Evolutionary conservation across 1,140 invertebrate genomes (phyloP), one percentile per base, ranked within the genome.

Genomic region (Maniola jurtina): DNA sequence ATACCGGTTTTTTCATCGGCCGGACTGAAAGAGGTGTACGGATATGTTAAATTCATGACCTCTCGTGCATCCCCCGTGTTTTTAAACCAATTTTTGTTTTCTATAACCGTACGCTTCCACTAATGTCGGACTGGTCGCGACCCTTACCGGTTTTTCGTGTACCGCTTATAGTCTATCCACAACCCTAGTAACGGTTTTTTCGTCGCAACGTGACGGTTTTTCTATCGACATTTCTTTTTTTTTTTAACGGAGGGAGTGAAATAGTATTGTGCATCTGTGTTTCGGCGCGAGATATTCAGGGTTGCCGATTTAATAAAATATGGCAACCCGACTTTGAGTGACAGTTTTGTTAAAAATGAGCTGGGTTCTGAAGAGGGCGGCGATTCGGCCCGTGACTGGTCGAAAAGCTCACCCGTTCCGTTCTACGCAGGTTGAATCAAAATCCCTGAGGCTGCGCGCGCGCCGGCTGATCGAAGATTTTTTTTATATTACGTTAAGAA

Each of bases 401-500:
- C 80, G 82, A 72, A 67, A 82, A 81, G 82, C 81, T 87, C 72
- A 88, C 81, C 79, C 81, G 71, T 86, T 86, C 72, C 83, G 73
- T 88, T 88, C 71, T 85, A 84, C 80, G 83, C 88, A 90, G 88
- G 88, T 90, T 90, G 77, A 90, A 90, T 83, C 88, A 90, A 66
- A 90, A 88, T 59, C 88, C 86, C 59, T 90, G 83, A 89, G 76
- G 61, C 71, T 70, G 14, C 47, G 64, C 61, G 61, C 64, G 11
- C 66, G 55, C 25, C 71, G 62, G 68, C 56, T 65, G 60, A 60
- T 70, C 57, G 45, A 48, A 71, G 69, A 71, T 65, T 65, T 54
- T 66, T 72, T 54, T 70, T 58, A 52, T 64, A 70, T 59, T 70
- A 63, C 63, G 56, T 66, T 70, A 72, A 71, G 64, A 61, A n/a